Evolutionary conservation across 2,888 invertebrate species (phyloP), one percentile per base, ranked within the genome.

Genomic region (Andrena praecox): DNA sequence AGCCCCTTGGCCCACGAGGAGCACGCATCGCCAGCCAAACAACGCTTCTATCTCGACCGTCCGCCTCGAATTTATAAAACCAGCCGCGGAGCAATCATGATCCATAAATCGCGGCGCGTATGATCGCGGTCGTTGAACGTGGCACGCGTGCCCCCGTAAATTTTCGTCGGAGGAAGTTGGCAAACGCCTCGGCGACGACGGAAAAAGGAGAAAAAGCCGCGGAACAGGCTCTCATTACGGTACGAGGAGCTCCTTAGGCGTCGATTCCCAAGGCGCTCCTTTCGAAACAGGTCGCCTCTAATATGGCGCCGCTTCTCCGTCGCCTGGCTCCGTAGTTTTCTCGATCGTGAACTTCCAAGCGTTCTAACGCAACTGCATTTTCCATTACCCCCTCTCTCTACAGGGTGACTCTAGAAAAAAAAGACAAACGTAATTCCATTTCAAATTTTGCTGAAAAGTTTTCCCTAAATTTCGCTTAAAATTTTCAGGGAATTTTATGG

Each of bases 271-370:
- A 78, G 72, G 69, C 71, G 79, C 81, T 83, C 85, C 85, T 88
- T 87, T 85, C 85, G 85, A 90, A 91, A 92, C 91, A 84, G 84
- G 85, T 85, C 85, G 89, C 74, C 29, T 88, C 90, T 82, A 87
- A 91, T 91, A 91, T 89, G 90, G 89, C 89, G 87, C 89, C 91
- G 91, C 88, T 90, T 90, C 91, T 91, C 89, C 88, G 60, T 66
- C 59, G 74, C 70, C 16, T 69, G 59, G 27, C 67, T 68, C 35
- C 52, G 64, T 56, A 48, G 50, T 74, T 72, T 75, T 60, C 72
- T 24, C 67, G 31, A 68, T 69, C 60, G 10, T 24, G n/a, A 50
- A 56, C 42, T 73, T 52, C 64, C 63, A 33, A 48, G 6, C 31
- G 0, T 20, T 59, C 66, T 56, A 16, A 63, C 12, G 60, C 29